Evolutionary conservation across 2,888 invertebrate genomes (phyloP).

Genomic region (Cecidostiba fungosa): DNA sequence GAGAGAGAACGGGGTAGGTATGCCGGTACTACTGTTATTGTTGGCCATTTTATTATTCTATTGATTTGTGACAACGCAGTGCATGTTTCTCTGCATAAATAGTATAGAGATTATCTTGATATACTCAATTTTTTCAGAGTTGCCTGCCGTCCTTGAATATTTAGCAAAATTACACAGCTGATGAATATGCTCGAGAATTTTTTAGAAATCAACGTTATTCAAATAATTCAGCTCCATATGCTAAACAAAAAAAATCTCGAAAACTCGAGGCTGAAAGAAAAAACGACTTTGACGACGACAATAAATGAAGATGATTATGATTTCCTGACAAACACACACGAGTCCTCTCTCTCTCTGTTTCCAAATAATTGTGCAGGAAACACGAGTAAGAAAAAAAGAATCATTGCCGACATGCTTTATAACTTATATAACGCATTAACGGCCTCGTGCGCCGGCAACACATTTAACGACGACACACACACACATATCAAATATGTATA

Average conservation of each 20-base stretch:
- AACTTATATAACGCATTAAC: conserved; percentile 59
- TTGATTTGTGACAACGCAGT: neutral
- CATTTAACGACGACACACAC: conserved; percentile 18
- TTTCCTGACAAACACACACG: conserved; percentile 58
- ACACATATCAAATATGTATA: conserved; percentile 40
- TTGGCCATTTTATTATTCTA: conserved; percentile 38
- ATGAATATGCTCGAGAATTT: neutral
- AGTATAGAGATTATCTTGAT: neutral
- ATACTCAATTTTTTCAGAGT: neutral
- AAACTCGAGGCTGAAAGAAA: neutral
- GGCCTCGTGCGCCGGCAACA: neutral
- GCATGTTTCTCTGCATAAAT: too few relatives aligned
- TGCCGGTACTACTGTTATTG: conserved; percentile 26
- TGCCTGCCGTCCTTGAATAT: neutral
- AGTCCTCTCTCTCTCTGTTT: neutral
- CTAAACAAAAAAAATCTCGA: neutral
- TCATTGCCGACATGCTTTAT: conserved; percentile 39
- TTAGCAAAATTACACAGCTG: neutral
- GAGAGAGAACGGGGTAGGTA: too few relatives aligned
- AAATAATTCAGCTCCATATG: neutral
- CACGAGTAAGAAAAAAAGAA: conserved; percentile 35
- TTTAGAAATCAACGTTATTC: neutral
- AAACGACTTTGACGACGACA: neutral
- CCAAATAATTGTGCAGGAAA: conserved; percentile 60
- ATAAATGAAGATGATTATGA: conserved; percentile 49